phyloP scores from a whole-genome alignment of 2,888 invertebrate genomes.

The Drosophila austrosaltans region DNA sequence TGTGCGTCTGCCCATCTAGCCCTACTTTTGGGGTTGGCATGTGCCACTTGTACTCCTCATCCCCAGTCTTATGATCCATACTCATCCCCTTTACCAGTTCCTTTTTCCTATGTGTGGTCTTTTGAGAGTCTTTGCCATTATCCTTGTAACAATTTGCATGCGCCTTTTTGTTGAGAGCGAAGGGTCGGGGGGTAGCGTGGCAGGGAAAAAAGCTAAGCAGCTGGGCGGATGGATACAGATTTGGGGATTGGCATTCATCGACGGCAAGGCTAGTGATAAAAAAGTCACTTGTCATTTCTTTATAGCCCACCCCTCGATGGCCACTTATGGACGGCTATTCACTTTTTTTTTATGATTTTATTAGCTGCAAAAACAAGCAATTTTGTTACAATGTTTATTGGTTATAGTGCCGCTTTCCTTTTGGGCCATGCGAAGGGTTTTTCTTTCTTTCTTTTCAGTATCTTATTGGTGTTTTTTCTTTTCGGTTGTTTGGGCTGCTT shows the following conservation, averaged over 20 bases:
- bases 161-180: constrained; percentile 21
- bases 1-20: constrained; percentile 33
- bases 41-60: constrained; percentile 42
- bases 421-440: constrained; percentile 43
- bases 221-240: constrained; percentile 41
- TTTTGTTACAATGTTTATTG: constrained; percentile 77
- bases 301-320: constrained; percentile 39
- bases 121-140: constrained; percentile 72
- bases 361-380: constrained; percentile 79
- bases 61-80: background rate
- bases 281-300: constrained; percentile 72
- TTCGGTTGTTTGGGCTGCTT: constrained; percentile 35
- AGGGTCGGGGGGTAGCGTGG: too few species aligned
- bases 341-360: constrained; percentile 73
- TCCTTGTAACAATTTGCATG: constrained; percentile 76
- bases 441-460: background rate
- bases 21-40: constrained; percentile 48
- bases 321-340: constrained; percentile 67
- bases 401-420: constrained; percentile 61
- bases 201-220: too few species aligned
- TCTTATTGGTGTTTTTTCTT: background rate
- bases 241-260: constrained; percentile 58
- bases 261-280: constrained; percentile 70
- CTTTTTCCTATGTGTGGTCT: constrained; percentile 55
- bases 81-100: background rate